Base-by-base conservation (phyloP, 2,113 vertebrate genomes). In the Leucopternis melanops region DNA sequence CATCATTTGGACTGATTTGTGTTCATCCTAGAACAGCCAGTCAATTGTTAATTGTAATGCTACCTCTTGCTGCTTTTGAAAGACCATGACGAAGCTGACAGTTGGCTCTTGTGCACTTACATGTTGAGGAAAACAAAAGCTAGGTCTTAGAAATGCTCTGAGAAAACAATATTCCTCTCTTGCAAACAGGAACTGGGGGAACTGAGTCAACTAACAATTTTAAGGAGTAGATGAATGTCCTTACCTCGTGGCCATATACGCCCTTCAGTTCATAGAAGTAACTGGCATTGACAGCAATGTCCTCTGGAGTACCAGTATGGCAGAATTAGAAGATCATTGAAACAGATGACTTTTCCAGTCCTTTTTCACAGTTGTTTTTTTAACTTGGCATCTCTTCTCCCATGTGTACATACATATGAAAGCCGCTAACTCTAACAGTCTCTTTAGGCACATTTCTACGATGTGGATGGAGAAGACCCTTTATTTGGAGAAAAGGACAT, bases 331-430 rank as follows among this genome's bases (percentile, higher is more conserved):
- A 61, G 74, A 81, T 70, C 80, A 70, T 25, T 32, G 80, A 93
- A 94, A 93, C 90, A 95, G 95, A 94, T 87, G 36, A 93, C 61
- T 94, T 87, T 69, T 65, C 57, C 77, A 82, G 22, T 44, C 13
- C 44, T 79, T 88, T 94, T 86, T 91, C 91, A 88, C 57, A 45
- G 42, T 32, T 22, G 27, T 61, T 26, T 87, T 94, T 91, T 50
- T 2, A 80, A 70, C 34, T 21, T 86, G 71, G 25, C 91, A 91
- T 94, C 84, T 91, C 84, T 95, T 95, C 59, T 92, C 91, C 89
- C 88, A 38, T 29, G 52, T 65, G 57, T 65, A 42, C 36, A 11
- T 27, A 73, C 70, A 85, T 12, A 65, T 21, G 75, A 85, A 95
- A 62, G 77, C 57, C 0, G 0, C 58, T 89, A 86, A 72, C n/a